Base-by-base conservation (phyloP, 2,888 invertebrate species). In the Cantharis lateralis region DNA sequence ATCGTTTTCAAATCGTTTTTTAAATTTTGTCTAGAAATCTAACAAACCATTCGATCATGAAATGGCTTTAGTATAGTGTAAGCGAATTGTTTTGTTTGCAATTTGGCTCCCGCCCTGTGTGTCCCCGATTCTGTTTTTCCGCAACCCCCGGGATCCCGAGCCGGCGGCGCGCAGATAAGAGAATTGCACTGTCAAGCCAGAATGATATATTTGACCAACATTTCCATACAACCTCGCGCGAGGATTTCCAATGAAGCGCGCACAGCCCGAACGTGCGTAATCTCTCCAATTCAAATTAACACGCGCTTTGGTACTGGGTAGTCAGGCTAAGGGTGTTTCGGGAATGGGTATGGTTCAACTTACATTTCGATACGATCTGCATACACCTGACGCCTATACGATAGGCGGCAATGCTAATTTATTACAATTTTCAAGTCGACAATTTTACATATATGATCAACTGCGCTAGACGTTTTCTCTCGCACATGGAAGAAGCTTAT, bases 201-300 rank as follows among this genome's bases (percentile, higher is more conserved):
- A 93, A 94, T 94, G 94, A 94, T 94, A 94, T 94, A 94, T 94
- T 93, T 93, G 93, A 93, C 93, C 94, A 93, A 93, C 93, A 94
- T 94, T 94, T 94, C 94, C 94, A 94, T 94, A 93, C 88, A 88
- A 84, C 86, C 85, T 84, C 84, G 87, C 86, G 85, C 86, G 87
- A 87, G 87, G 87, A 88, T 88, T 88, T 86, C 88, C 88, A 87
- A 88, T 88, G 88, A 87, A 87, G 87, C 88, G 85, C 82, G 82
- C 79, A 79, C 80, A 80, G 80, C 80, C 82, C 80, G 86, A 85
- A 88, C 88, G 88, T 88, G 90, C 90, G 90, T 91, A 91, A 91
- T 91, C 91, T 91, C 89, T 88, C 88, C 89, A 89, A 90, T 90
- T 90, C 90, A 90, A 91, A 91, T 91, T 91, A 91, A 90, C 90